Evolutionary conservation across 2,888 invertebrate species (phyloP).

Genomic region (Schizotus pectinicornis): DNA sequence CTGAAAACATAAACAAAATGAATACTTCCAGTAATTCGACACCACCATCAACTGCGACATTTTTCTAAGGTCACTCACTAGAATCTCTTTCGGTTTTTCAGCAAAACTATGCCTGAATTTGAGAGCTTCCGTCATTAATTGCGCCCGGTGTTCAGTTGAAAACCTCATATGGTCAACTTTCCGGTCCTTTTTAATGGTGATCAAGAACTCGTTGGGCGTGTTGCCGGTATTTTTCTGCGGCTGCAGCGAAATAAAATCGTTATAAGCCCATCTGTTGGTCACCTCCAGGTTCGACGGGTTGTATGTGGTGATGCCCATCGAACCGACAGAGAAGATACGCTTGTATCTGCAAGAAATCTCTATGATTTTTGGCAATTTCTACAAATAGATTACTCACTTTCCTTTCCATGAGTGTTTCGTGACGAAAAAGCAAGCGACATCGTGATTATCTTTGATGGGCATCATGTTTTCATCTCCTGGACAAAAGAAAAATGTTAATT

Average conservation of each 20-base stretch:
- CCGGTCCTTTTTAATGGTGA: slow-evolving; percentile 86
- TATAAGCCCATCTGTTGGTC: slow-evolving; percentile 89
- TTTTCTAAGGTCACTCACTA: slow-evolving; percentile 68
- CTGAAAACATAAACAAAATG: slow-evolving; percentile 39
- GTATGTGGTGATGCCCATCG: slow-evolving; percentile 95
- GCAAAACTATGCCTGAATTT: slow-evolving; percentile 79
- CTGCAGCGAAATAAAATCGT: slow-evolving; percentile 49
- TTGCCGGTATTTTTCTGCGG: slow-evolving; percentile 59
- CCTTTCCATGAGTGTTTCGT: slow-evolving; percentile 99
- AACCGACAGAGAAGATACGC: slow-evolving; percentile 95
- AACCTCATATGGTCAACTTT: slow-evolving; percentile 95
- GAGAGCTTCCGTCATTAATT: slow-evolving; percentile 91
- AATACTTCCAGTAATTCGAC: not conserved
- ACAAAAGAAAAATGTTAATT: slow-evolving; percentile 1
- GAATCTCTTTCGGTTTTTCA: slow-evolving; percentile 79
- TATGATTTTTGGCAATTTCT: not conserved
- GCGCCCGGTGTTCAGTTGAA: slow-evolving; percentile 92
- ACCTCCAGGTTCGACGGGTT: slow-evolving; percentile 89
- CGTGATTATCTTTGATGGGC: slow-evolving; percentile 90
- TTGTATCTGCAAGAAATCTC: slow-evolving; percentile 75
- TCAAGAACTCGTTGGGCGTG: slow-evolving; percentile 73
- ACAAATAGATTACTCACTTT: slow-evolving; percentile 68
- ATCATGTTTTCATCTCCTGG: slow-evolving; percentile 69
- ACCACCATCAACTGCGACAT: no score
- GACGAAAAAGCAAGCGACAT: slow-evolving; percentile 95